Conservation (phyloP, 1,140 invertebrate genomes). For the Micrasema minimum region DNA sequence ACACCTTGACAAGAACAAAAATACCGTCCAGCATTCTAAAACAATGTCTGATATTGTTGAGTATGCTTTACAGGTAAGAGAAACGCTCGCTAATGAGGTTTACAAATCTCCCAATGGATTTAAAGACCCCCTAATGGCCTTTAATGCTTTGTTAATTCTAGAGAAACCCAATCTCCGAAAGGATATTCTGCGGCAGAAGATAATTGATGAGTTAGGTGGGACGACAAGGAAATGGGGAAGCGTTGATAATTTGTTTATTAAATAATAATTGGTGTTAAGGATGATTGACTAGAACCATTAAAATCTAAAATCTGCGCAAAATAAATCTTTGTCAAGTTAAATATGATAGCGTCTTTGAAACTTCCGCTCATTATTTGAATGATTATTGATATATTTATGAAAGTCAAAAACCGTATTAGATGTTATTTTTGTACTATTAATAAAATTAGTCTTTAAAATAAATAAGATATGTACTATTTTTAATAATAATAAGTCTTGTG, state of each 20-base stretch:
- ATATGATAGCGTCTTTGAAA: too few relatives aligned
- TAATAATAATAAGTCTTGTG: too few relatives aligned
- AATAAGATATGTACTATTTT: too few relatives aligned
- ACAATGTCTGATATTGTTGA: conserved; percentile 52
- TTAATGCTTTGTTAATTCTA: conserved; percentile 25
- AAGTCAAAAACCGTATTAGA: too few relatives aligned
- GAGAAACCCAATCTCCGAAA: conserved; percentile 17
- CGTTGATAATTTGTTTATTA: conserved; percentile 42
- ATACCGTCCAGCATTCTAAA: conserved; percentile 42
- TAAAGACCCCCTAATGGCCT: conserved; percentile 15
- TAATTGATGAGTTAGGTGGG: conserved; percentile 12
- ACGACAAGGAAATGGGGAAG: conserved; percentile 49
- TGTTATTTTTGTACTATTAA: too few relatives aligned
- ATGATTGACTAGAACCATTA: too few relatives aligned
- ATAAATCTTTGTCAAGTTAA: too few relatives aligned
- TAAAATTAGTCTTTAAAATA: too few relatives aligned
- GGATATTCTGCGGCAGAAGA: conserved; percentile 7
- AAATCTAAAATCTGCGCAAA: too few relatives aligned
- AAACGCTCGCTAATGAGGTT: conserved; percentile 6
- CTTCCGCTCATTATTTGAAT: too few relatives aligned
- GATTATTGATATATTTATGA: too few relatives aligned
- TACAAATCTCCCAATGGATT: conserved; percentile 4
- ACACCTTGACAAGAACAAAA: conserved; percentile 15
- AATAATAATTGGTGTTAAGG: neutral
- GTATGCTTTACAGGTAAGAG: conserved; percentile 33